Conservation (phyloP, 2,797 vertebrate species). For the Phalanger gymnotis region DNA sequence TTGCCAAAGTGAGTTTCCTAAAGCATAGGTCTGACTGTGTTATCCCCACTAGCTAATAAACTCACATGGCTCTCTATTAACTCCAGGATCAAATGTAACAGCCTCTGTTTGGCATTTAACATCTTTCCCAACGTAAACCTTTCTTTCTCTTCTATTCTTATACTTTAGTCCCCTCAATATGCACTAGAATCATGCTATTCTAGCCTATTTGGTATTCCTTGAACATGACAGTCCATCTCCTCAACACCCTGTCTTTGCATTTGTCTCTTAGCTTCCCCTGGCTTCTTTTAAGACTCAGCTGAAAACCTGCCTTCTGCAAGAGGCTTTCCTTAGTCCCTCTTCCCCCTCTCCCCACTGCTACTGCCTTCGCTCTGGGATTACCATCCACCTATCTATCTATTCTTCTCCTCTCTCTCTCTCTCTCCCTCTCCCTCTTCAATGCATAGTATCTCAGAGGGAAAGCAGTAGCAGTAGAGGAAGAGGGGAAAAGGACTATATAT, state of each 20-base stretch:
- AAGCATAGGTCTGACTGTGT: background rate
- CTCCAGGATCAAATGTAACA: background rate
- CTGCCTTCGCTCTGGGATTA: background rate
- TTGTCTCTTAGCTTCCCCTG: background rate
- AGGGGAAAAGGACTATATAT: background rate
- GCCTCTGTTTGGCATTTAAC: background rate
- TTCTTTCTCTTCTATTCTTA: background rate
- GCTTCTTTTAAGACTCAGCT: background rate
- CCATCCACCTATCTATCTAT: background rate
- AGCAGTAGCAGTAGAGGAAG: background rate
- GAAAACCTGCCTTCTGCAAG: background rate
- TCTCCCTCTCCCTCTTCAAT: background rate
- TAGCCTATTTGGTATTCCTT: background rate
- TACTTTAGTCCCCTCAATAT: background rate
- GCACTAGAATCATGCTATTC: background rate
- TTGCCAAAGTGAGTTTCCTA: background rate
- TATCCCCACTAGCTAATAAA: background rate
- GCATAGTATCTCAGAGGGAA: background rate
- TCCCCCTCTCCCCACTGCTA: background rate
- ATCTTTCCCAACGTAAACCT: background rate
- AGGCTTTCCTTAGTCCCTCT: background rate
- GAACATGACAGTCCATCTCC: background rate
- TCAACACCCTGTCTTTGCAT: background rate
- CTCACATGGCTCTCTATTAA: background rate
- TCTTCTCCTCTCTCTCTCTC: background rate